Percentiles rank a stretch among this genome's conserved stretches.
Evolutionary conservation across 2,113 vertebrate species (phyloP).

Genomic region (Theristicus caerulescens): DNA sequence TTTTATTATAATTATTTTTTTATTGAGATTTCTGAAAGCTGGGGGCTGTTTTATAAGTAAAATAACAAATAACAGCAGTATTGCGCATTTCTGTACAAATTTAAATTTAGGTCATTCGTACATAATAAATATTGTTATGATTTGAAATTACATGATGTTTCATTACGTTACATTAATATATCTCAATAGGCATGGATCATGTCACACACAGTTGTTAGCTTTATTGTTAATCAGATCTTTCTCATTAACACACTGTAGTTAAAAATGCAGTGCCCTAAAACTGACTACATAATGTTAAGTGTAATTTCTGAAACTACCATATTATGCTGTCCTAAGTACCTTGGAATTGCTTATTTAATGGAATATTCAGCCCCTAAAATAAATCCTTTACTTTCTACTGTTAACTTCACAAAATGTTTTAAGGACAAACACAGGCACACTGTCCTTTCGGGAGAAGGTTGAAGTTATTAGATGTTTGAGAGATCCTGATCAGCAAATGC

Average conservation of each 20-base stretch:
- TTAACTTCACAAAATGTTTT: neutral
- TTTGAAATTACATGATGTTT: neutral
- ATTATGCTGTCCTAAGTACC: neutral
- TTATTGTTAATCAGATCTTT: conserved; percentile 47
- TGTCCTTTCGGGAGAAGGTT: conserved; percentile 14
- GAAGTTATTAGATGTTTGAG: neutral
- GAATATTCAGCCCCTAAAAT: conserved; percentile 1
- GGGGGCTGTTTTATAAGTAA: neutral
- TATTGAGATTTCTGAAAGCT: neutral
- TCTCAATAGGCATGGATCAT: conserved; percentile 3
- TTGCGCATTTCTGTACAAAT: neutral
- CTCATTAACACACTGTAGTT: conserved; percentile 43
- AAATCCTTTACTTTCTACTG: neutral
- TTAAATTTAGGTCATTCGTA: neutral
- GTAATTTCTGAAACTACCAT: conserved; percentile 10
- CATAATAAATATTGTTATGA: conserved; percentile 15
- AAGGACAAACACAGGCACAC: neutral
- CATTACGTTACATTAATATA: neutral
- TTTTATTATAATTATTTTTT: neutral
- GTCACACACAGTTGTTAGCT: conserved; percentile 17
- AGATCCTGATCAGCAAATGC: neutral
- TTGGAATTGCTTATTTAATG: conserved; percentile 13
- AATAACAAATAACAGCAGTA: neutral
- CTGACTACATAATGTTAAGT: neutral
- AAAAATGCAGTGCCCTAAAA: conserved; percentile 29